Percentiles rank a stretch among this genome's conserved stretches.
Conservation (phyloP, 1,140 invertebrate genomes). For the Lasaia peninsularis region DNA sequence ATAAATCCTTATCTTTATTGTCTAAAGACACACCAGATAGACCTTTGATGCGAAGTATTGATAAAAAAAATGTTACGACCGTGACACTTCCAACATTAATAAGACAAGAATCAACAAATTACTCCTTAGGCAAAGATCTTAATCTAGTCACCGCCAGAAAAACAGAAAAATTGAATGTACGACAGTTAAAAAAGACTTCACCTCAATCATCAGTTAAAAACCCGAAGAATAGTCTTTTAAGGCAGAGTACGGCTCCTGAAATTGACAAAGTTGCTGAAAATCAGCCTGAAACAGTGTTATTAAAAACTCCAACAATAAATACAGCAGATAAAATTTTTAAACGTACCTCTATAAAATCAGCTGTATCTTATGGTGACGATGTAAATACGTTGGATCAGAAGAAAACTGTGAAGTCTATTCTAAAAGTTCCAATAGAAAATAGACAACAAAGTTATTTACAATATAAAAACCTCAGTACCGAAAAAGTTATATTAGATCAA, state of each 20-base stretch:
- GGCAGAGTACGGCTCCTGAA: not conserved
- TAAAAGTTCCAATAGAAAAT: conserved; percentile 13
- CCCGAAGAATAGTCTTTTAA: not conserved
- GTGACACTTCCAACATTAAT: too few relatives aligned
- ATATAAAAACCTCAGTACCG: conserved; percentile 14
- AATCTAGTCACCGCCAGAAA: not conserved
- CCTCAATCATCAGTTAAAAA: not conserved
- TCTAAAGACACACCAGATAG: too few relatives aligned
- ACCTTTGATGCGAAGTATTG: too few relatives aligned
- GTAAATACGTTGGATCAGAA: not conserved
- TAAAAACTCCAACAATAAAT: not conserved
- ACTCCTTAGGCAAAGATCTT: too few relatives aligned
- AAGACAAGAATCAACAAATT: too few relatives aligned
- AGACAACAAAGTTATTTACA: conserved; percentile 1
- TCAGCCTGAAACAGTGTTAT: not conserved
- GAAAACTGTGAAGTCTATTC: conserved; percentile 2
- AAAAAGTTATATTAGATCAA: conserved; percentile 21
- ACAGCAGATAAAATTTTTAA: not conserved
- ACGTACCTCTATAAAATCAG: not conserved
- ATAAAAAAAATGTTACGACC: too few relatives aligned
- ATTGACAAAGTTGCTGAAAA: not conserved
- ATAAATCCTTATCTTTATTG: too few relatives aligned
- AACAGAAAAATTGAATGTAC: not conserved
- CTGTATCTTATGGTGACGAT: not conserved
- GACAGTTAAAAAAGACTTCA: not conserved